Percentiles rank a stretch among this genome's conserved stretches.
These are phyloP conservation scores for Lasioglossum leucozonium DNA, from an alignment of 2,888 invertebrate species.

Conservation along the genomic window DNA sequence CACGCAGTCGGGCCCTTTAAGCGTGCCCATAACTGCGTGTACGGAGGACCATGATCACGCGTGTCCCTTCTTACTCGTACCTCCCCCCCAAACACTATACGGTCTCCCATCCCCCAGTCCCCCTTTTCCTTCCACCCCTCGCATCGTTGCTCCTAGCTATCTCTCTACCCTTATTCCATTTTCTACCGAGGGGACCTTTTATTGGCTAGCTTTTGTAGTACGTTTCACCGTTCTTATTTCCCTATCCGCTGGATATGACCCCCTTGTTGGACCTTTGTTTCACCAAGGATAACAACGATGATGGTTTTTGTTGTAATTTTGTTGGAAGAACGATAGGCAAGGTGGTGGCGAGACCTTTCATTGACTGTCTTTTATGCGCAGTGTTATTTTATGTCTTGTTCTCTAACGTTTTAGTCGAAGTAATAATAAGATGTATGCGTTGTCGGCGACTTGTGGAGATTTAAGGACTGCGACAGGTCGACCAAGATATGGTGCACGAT, in stretches of 20 bases:
- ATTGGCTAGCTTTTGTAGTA: conserved; percentile 22
- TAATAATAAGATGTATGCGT: neutral
- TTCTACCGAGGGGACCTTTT: conserved; percentile 17
- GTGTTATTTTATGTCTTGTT: neutral
- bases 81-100: conserved; percentile 32
- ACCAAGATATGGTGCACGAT: neutral
- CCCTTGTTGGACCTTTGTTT: neutral
- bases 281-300: neutral
- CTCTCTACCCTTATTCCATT: conserved; percentile 19
- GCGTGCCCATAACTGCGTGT: conserved; percentile 61
- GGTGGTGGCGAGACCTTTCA: neutral
- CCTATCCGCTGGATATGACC: neutral
- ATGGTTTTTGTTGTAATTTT: neutral
- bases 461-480: neutral
- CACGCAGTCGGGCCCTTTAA: conserved; percentile 71
- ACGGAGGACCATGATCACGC: conserved; percentile 59
- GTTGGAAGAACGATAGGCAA: neutral
- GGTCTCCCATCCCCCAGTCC: conserved; percentile 15
- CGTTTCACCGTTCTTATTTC: neutral
- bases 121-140: conserved; percentile 16
- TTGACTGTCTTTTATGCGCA: neutral
- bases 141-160: conserved; percentile 24
- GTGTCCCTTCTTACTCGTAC: conserved; percentile 71
- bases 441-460: neutral
- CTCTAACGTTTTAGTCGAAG: neutral